Evolutionary conservation across 92 coral and sea anemone species (phyloP).

Genomic region (Actinostola sp.): DNA sequence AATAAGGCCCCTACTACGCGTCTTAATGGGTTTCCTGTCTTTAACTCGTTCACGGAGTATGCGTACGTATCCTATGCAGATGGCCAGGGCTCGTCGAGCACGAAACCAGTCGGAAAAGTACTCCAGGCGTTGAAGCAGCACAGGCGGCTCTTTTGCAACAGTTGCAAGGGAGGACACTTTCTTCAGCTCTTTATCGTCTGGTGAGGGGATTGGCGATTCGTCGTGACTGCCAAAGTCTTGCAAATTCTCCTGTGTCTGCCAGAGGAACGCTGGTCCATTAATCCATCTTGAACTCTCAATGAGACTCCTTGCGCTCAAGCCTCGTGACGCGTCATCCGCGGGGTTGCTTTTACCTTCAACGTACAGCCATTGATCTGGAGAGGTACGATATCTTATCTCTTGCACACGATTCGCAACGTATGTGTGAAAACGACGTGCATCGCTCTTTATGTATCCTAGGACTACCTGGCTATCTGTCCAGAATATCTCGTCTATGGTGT

Average conservation of each 20-base stretch:
- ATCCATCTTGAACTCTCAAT: slow-evolving; percentile 56
- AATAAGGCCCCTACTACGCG: too few relatives aligned
- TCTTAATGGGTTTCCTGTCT: background rate
- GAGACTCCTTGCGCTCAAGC: slow-evolving; percentile 57
- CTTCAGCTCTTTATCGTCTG: slow-evolving; percentile 50
- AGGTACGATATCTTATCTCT: slow-evolving; percentile 57
- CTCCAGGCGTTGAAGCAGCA: slow-evolving; percentile 27
- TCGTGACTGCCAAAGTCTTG: slow-evolving; percentile 30
- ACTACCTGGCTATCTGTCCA: slow-evolving; percentile 65
- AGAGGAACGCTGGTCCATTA: slow-evolving; percentile 61
- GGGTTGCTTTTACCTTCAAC: slow-evolving; percentile 67
- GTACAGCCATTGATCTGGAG: slow-evolving; percentile 69
- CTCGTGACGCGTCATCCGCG: slow-evolving; percentile 74
- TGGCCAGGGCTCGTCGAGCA: slow-evolving; percentile 53
- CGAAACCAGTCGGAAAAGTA: slow-evolving; percentile 55
- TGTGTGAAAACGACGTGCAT: slow-evolving; percentile 62
- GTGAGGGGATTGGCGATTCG: slow-evolving; percentile 1
- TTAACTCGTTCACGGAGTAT: slow-evolving; percentile 18
- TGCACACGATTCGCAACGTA: slow-evolving; percentile 72
- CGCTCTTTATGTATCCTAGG: slow-evolving; percentile 43
- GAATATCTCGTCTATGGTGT: slow-evolving; percentile 23
- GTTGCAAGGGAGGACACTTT: slow-evolving; percentile 11
- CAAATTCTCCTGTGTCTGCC: slow-evolving; percentile 57
- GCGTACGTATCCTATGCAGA: slow-evolving; percentile 20
- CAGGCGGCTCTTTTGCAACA: slow-evolving; percentile 5